A percentile compares a stretch with the other conserved stretches of the same genome.
Evolutionary conservation across 2,113 vertebrate genomes (phyloP).

Genomic region (Etia nguti): DNA sequence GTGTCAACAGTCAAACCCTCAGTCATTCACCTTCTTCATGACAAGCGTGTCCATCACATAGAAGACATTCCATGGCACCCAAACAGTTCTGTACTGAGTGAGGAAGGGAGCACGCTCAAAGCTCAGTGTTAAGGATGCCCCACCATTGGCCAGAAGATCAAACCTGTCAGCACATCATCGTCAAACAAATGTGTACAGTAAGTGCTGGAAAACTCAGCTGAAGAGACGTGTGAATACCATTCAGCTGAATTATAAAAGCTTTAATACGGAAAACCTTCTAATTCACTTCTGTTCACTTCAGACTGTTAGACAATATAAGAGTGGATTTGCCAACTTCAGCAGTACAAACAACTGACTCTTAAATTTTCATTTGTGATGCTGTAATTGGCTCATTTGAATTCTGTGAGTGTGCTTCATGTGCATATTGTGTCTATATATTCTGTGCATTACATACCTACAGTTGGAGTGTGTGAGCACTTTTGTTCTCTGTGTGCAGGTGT

Average conservation of each 20-base stretch:
- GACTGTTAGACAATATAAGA: neutral
- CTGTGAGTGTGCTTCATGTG: neutral
- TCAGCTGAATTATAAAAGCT: neutral
- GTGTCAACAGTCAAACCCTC: neutral
- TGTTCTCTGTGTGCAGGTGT: neutral
- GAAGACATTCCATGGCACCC: conserved; percentile 97
- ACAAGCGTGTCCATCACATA: conserved; percentile 97
- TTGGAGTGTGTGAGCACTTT: neutral
- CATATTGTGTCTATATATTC: neutral
- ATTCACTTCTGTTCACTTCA: neutral
- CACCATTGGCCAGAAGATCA: conserved; percentile 91
- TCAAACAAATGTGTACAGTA: neutral
- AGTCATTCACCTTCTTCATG: conserved; percentile 83
- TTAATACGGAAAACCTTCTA: neutral
- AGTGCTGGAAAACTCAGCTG: neutral
- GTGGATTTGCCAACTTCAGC: neutral
- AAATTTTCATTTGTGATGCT: neutral
- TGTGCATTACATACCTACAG: neutral
- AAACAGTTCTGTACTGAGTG: conserved; percentile 91
- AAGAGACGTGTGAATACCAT: neutral
- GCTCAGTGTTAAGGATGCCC: conserved; percentile 89
- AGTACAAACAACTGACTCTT: neutral
- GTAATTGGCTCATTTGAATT: neutral
- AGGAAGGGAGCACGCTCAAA: conserved; percentile 94
- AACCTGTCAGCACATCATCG: conserved; percentile 75